phyloP scores from a whole-genome alignment of 2,888 invertebrate genomes.

The Biston betularia region DNA sequence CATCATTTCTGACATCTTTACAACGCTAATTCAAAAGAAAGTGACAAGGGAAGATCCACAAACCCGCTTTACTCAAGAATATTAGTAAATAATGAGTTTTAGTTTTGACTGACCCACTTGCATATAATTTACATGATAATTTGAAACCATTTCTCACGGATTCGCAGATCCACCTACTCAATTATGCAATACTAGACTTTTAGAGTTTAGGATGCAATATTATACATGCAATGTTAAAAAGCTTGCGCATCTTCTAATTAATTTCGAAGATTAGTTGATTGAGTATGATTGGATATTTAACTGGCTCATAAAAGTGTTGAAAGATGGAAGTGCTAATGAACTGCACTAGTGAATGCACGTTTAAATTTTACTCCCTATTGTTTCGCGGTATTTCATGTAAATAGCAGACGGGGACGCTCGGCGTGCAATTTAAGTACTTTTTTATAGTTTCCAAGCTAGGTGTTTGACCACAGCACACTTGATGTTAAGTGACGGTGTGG shows the following conservation, averaged over 20 bases:
- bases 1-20: conserved; percentile 10
- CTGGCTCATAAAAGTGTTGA: conserved; percentile 2
- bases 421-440: too few relatives aligned
- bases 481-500: too few relatives aligned
- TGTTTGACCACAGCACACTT: too few relatives aligned
- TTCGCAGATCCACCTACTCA: conserved; percentile 26
- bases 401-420: too few relatives aligned
- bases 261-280: conserved; percentile 22
- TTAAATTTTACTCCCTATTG: background rate
- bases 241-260: conserved; percentile 27
- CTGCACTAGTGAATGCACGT: conserved; percentile 5
- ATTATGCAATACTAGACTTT: conserved; percentile 25
- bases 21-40: conserved; percentile 26
- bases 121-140: conserved; percentile 32
- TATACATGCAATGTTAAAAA: conserved; percentile 23
- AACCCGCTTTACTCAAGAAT: conserved; percentile 1
- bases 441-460: too few relatives aligned
- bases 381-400: background rate
- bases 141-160: conserved; percentile 25
- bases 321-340: conserved; percentile 3
- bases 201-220: conserved; percentile 18
- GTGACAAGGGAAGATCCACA: conserved; percentile 24
- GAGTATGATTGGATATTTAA: conserved; percentile 14
- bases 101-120: conserved; percentile 25
- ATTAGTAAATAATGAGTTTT: conserved; percentile 27